phyloP scores from a whole-genome alignment of 2,888 invertebrate genomes.

The Xestia ashworthii region DNA sequence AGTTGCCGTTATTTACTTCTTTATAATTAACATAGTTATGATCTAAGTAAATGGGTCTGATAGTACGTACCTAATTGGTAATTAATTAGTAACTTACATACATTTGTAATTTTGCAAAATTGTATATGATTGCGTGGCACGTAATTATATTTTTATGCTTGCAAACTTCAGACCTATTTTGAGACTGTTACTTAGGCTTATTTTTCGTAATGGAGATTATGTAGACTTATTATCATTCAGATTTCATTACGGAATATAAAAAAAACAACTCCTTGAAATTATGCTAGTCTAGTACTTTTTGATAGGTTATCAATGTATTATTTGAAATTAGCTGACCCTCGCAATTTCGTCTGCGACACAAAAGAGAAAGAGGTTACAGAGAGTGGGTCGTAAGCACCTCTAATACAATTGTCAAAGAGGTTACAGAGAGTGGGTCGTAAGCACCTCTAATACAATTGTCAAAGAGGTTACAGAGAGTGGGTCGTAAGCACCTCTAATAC shows the following conservation, averaged over 20 bases:
- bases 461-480: too few relatives aligned
- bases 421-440: too few relatives aligned
- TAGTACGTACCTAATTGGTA: not conserved
- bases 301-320: too few relatives aligned
- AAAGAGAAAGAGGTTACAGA: too few relatives aligned
- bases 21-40: slow-evolving; percentile 17
- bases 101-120: not conserved
- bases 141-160: slow-evolving; percentile 49
- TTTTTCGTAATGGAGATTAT: not conserved
- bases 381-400: too few relatives aligned
- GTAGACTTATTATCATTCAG: not conserved
- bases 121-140: slow-evolving; percentile 3
- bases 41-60: not conserved
- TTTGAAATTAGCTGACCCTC: too few relatives aligned
- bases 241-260: not conserved
- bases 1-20: not conserved
- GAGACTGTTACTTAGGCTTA: not conserved
- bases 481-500: too few relatives aligned
- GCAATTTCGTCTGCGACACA: too few relatives aligned
- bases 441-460: too few relatives aligned
- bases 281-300: too few relatives aligned
- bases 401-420: too few relatives aligned
- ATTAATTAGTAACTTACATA: not conserved
- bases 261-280: too few relatives aligned
- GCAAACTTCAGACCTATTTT: not conserved